Conservation (phyloP, 2,113 vertebrate species). For the Mesembrinibis cayennensis region DNA sequence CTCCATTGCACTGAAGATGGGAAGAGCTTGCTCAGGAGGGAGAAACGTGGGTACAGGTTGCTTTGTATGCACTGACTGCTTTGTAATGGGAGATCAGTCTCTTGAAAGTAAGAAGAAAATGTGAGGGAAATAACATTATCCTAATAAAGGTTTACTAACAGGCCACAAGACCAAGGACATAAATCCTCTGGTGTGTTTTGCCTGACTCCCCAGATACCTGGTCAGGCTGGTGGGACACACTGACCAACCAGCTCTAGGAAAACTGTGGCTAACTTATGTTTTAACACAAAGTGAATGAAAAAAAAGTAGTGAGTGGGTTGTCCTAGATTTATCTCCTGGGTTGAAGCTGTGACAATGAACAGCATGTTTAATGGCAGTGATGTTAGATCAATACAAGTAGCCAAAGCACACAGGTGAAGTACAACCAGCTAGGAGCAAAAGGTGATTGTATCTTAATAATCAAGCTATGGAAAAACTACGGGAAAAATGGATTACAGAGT, state of each 20-base stretch:
- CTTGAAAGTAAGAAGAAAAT: neutral
- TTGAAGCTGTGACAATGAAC: neutral
- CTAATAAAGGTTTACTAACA: neutral
- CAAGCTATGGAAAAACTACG: neutral
- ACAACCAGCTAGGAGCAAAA: neutral
- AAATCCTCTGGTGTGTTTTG: neutral
- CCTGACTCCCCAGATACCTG: neutral
- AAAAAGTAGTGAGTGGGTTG: fast-evolving
- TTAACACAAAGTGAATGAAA: neutral
- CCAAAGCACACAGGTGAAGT: neutral
- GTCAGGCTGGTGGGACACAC: neutral
- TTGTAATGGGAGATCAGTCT: neutral
- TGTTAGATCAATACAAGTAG: neutral
- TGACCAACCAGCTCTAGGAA: neutral
- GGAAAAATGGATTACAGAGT: neutral
- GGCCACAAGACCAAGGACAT: neutral
- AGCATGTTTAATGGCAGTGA: neutral
- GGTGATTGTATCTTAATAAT: neutral
- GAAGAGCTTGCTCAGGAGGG: neutral
- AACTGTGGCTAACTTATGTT: neutral
- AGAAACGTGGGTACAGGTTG: neutral
- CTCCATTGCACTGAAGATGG: neutral
- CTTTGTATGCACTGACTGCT: neutral
- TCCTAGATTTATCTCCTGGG: neutral
- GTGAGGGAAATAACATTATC: neutral